Evolutionary conservation across 2,113 vertebrate species (phyloP), one percentile per base, ranked within the genome.

Genomic region (Cottus gobio): DNA sequence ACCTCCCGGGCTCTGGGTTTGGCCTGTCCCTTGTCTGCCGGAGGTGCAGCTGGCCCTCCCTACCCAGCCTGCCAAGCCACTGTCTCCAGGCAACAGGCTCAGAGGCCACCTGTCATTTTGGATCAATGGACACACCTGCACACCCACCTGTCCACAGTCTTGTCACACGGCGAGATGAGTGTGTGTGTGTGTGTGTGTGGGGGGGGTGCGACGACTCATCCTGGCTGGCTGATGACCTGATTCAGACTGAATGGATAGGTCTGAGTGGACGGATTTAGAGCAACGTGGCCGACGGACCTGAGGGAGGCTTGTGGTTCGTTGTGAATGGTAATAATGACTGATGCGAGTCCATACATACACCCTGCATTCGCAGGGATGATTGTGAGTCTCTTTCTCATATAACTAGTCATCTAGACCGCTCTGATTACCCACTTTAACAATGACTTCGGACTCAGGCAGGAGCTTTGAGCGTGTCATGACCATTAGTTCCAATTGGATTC

Each of bases 91-190:
- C 90, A 88, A 87, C 86, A 75, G 44, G 58, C 88, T 82, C 77
- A 44, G 74, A 68, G 83, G 71, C 85, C 88, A 88, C 86, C 87
- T 91, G 91, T 92, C 93, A 92, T 79, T 89, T 75, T 80, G 84
- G 89, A 90, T 93, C 90, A 92, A 84, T 90, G 89, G 72, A 52
- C 85, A 77, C 93, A 93, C 89, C 90, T 92, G 90, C 79, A 84
- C 80, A 69, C 81, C 87, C 88, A 92, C 92, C 90, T 92, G 91
- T 90, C 86, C 75, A 60, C 57, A 6, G 79, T 42, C 71, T 75
- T 72, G 80, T 89, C 87, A 83, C 73, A 69, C 8, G 3, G 60
- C 24, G 34, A 79, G 62, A 74, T 1, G 34, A 72, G 54, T 28
- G 54, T 10, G 50, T 13, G 24, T 42, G 39, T 42, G 39, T 42